Base-by-base conservation (phyloP, 2,797 vertebrate genomes). In the Cirrhinus molitorella region DNA sequence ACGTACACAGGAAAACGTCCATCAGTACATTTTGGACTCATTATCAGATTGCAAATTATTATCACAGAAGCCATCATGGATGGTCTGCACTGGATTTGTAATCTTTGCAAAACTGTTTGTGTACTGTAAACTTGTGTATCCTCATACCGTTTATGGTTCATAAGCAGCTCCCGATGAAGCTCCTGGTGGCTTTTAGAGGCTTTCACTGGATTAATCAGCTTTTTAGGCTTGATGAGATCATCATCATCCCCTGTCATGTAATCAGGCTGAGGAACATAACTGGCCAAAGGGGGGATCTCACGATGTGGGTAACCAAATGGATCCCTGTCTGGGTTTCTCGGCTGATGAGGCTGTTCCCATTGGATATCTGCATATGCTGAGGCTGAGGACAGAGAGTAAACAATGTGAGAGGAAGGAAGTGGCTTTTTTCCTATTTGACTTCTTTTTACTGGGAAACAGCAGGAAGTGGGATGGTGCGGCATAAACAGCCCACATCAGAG, bases 181-280 rank as follows among this genome's bases (percentile, higher is more conserved):
- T 99, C 97, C 88, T 98, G 97, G 91, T 99, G 98, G 87, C 96
- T 99, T 89, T 96, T 96, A 0, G 98, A 99, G 31, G 96, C 94
- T 94, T 97, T 98, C 68, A 99, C 96, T 0, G 98, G 98, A 92
- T 99, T 99, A 88, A 95, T 86, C 71, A 99, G 95, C 86, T 99
- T 98, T 93, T 96, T 98, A 88, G 98, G 98, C 87, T 97, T 98
- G 94, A 99, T 99, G 88, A 99, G 96, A n/a, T n/a, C n/a, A 85
- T 98, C 97, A 0, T 96, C 90, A 13, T 96, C 96, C 83, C 93
- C 92, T 21, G 97, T 95, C 86, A 92, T 90, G 89, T 97, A 96
- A 91, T 97, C 97, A 0, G 96, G 96, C 80, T 94, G 94, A 59
- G 96, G 93, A 91, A 95, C 93, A 43, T 95, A 92, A 89, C 86